Base-by-base conservation (phyloP, 2,113 vertebrate species). In the Sterna hirundo region DNA sequence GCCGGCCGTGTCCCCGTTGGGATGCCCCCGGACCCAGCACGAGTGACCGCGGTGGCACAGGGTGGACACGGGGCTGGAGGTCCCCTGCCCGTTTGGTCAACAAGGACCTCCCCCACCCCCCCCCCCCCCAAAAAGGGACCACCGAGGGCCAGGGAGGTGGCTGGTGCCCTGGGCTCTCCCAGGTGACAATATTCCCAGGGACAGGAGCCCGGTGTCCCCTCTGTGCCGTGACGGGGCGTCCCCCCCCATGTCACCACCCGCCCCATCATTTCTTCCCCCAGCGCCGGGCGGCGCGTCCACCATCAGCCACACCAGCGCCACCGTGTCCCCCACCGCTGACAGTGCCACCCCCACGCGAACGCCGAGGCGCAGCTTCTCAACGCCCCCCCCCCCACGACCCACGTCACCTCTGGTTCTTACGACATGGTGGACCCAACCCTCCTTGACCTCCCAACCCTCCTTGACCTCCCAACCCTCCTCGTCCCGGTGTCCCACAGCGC, bases 1-100 rank as follows among this genome's bases (percentile, higher is more conserved):
- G 4, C 36, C 4, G 5, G 34, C 61, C 92, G 4, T 5, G 3
- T 42, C 77, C 68, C 3, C 0, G 4, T 58, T 30, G 0, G 2
- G 69, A 18, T 5, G 6, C 11, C 21, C 21, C n/a, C 1, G 3
- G 20, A 17, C 46, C 74, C 66, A 15, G 25, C 14, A 5, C 2
- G 5, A 17, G 16, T 9, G 20, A 17, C 58, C 0, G 0, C 13
- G 26, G 47, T 27, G 40, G 57, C 69, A 81, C 60, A 11, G 22
- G n/a, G 42, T 11, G 52, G 52, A 3, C 5, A 2, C 4, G 2
- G 23, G 74, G 40, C 30, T 75, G 54, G 21, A 29, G 22, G 46
- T n/a, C 30, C 66, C 79, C 38, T 60, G 52, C 10, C 44, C 1
- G 0, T 1, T 3, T 9, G 38, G 44, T 38, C 62, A 22, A 6